phyloP scores from a whole-genome alignment of 2,113 vertebrate species.

The Heteronetta atricapilla region DNA sequence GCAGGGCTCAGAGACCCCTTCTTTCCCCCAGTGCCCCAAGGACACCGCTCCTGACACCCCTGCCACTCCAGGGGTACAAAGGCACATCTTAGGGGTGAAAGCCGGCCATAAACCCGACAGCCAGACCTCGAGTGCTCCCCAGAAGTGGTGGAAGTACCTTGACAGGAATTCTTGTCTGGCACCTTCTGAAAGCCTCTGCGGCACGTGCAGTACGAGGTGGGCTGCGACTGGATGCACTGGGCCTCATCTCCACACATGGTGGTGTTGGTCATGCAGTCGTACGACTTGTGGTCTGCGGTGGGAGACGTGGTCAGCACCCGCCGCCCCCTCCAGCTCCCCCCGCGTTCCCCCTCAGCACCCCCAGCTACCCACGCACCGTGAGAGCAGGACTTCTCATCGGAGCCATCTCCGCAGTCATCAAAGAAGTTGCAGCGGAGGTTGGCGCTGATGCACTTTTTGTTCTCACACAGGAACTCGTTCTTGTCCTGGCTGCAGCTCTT shows the following conservation, averaged over 20 bases:
- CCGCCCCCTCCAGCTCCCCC: rapidly evolving
- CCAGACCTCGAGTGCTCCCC: rapidly evolving
- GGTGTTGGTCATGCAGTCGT: conserved; percentile 86
- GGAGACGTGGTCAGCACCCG: background rate
- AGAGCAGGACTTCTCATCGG: conserved; percentile 86
- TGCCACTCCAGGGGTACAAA: rapidly evolving
- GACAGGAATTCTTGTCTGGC: conserved; percentile 82
- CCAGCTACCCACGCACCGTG: conserved; percentile 59
- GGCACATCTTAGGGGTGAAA: background rate
- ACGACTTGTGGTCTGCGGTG: conserved; percentile 82
- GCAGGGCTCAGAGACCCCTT: rapidly evolving
- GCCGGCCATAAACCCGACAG: rapidly evolving
- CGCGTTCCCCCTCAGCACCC: rapidly evolving
- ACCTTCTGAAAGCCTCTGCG: conserved; percentile 90
- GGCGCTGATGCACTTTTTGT: conserved; percentile 87
- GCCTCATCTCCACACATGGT: conserved; percentile 91
- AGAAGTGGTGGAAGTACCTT: conserved; percentile 72
- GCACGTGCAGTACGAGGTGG: conserved; percentile 89
- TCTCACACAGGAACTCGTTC: conserved; percentile 88
- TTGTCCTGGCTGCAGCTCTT: conserved; percentile 86
- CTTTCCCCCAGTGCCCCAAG: background rate
- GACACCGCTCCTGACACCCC: background rate
- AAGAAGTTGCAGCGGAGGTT: conserved; percentile 92
- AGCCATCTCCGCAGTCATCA: conserved; percentile 94
- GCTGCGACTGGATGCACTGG: conserved; percentile 82